Base-by-base conservation (phyloP, 2,888 invertebrate genomes). In the Scotopteryx bipunctaria region DNA sequence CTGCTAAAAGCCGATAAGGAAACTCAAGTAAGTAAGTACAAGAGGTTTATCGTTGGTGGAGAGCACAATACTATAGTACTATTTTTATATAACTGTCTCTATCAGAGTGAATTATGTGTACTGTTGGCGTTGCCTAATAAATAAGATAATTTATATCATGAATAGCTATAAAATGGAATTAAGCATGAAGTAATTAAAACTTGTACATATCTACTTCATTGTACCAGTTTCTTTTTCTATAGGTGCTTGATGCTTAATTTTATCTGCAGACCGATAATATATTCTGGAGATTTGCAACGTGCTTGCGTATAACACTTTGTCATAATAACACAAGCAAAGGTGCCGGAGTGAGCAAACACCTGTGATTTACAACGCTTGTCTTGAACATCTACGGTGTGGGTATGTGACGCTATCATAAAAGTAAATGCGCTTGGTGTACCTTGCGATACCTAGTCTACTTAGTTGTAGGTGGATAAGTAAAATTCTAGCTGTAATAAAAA, bases 1-100 rank as follows among this genome's bases (percentile, higher is more conserved):
- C 70, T 85, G 63, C 78, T 90, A 0, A 83, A 86, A 54, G 82
- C 89, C 35, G 89, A 90, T 63, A 74, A 73, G 27, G 84, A 87
- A 44, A 72, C 81, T 13, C 83, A 85, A 83, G 82, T 83, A 47
- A 6, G n/a, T n/a, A n/a, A n/a, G n/a, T n/a, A n/a, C n/a, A n/a
- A n/a, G n/a, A n/a, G n/a, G n/a, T n/a, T n/a, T n/a, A n/a, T n/a
- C n/a, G n/a, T n/a, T n/a, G n/a, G n/a, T n/a, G n/a, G n/a, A n/a
- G n/a, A n/a, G n/a, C n/a, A n/a, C n/a, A n/a, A n/a, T n/a, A n/a
- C n/a, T n/a, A n/a, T n/a, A n/a, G n/a, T n/a, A n/a, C n/a, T n/a
- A n/a, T n/a, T n/a, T n/a, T n/a, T n/a, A n/a, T n/a, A n/a, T n/a
- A n/a, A n/a, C n/a, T n/a, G n/a, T 17, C 35, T 19, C 4, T 5